Evolutionary conservation across 2,797 vertebrate species (phyloP).

Genomic region (Selene dorsalis): DNA sequence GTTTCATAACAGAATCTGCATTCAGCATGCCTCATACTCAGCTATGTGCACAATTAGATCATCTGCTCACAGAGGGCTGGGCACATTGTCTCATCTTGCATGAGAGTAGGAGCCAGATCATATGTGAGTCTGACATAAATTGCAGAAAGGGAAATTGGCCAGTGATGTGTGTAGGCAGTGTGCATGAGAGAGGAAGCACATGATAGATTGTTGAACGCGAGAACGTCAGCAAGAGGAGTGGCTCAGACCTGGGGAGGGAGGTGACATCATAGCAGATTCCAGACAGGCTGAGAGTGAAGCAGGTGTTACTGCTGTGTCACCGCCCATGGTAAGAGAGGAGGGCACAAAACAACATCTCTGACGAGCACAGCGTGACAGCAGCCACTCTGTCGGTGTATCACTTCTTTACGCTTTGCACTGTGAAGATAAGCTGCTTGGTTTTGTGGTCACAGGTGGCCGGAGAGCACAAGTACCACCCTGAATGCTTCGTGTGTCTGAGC

Average conservation of each 20-base stretch:
- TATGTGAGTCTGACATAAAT: slow-evolving; percentile 19
- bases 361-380: slow-evolving; percentile 21
- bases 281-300: slow-evolving; percentile 78
- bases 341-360: slow-evolving; percentile 20
- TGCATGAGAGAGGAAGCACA: slow-evolving; percentile 38
- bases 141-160: slow-evolving; percentile 53
- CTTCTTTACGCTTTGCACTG: slow-evolving; percentile 11
- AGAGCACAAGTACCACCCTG: slow-evolving; percentile 97
- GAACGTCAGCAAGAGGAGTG: slow-evolving; percentile 34
- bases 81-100: slow-evolving; percentile 63
- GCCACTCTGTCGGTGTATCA: neutral
- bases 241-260: slow-evolving; percentile 51
- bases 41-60: slow-evolving; percentile 6
- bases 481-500: slow-evolving; percentile 97
- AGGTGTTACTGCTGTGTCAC: slow-evolving; percentile 78
- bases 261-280: slow-evolving; percentile 80
- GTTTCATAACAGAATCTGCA: slow-evolving; percentile 7
- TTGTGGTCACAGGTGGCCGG: slow-evolving; percentile 91
- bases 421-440: slow-evolving; percentile 35
- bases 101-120: slow-evolving; percentile 39
- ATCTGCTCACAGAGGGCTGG: neutral
- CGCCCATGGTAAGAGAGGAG: slow-evolving; percentile 35
- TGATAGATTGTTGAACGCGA: slow-evolving; percentile 19
- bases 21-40: neutral
- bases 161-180: neutral